phyloP scores from a whole-genome alignment of 1,140 invertebrate species.

The Drosophila littoralis region DNA sequence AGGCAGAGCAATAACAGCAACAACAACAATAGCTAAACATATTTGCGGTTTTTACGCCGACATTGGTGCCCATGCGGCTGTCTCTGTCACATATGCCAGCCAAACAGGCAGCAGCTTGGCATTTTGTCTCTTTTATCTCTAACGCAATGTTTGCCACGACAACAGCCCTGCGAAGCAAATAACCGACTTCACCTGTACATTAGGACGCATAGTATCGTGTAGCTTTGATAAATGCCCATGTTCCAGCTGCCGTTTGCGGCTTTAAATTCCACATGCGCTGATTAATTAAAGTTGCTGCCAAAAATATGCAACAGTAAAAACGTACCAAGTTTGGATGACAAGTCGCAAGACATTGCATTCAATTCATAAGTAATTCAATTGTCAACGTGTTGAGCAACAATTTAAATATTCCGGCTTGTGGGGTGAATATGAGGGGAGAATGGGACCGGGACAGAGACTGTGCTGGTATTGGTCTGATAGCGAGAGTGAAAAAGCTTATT shows the following conservation, averaged over 20 bases:
- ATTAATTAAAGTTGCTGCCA: conserved; percentile 72
- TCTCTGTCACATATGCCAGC: conserved; percentile 71
- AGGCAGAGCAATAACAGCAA: conserved; percentile 29
- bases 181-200: conserved; percentile 57
- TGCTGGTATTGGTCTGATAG: not conserved
- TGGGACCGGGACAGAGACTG: not conserved
- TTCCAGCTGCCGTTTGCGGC: conserved; percentile 25
- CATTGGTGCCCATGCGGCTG: conserved; percentile 73
- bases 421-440: not conserved
- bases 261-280: conserved; percentile 47
- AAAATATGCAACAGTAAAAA: conserved; percentile 47
- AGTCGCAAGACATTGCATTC: conserved; percentile 31
- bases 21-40: conserved; percentile 61
- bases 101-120: not conserved
- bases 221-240: conserved; percentile 74
- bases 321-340: not conserved
- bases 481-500: conserved; percentile 64
- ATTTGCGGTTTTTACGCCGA: conserved; percentile 78
- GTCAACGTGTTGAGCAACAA: conserved; percentile 62
- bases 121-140: conserved; percentile 8
- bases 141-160: not conserved
- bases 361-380: conserved; percentile 70
- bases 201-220: conserved; percentile 77
- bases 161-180: conserved; percentile 1
- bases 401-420: conserved; percentile 49